phyloP scores from a whole-genome alignment of 1,140 invertebrate species.

The Drosophila kanapiae region DNA sequence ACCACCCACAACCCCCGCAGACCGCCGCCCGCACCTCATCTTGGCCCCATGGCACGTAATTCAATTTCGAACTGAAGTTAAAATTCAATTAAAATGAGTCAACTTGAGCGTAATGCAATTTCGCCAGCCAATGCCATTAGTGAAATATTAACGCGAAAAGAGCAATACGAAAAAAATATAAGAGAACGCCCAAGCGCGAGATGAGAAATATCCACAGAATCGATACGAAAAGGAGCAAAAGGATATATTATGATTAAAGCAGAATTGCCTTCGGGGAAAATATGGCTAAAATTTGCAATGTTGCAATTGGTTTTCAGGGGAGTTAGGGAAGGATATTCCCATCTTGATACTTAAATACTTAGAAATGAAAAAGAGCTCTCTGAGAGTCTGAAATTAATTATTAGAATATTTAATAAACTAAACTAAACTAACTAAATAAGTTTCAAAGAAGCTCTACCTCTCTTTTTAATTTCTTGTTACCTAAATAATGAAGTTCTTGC shows the following conservation, averaged over 20 bases:
- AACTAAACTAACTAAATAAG: too few species aligned
- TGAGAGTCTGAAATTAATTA: not conserved
- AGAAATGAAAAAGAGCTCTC: rapidly evolving
- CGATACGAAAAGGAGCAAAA: constrained; percentile 17
- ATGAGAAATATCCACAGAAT: constrained; percentile 22
- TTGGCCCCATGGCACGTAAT: constrained; percentile 72
- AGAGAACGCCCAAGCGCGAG: constrained; percentile 10
- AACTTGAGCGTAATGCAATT: constrained; percentile 84
- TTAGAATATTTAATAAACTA: not conserved
- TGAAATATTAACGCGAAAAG: constrained; percentile 81
- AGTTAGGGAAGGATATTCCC: not conserved
- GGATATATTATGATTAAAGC: constrained; percentile 36
- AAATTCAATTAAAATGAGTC: constrained; percentile 84
- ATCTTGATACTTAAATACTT: not conserved
- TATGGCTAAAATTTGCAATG: constrained; percentile 1
- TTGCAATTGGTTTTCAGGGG: not conserved
- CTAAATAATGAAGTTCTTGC: not conserved
- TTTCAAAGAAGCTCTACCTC: too few species aligned
- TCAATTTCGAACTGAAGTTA: constrained; percentile 84
- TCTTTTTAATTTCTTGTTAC: too few species aligned
- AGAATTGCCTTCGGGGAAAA: constrained; percentile 1
- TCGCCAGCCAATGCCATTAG: constrained; percentile 80
- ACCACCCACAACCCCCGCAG: not conserved
- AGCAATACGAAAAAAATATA: constrained; percentile 30
- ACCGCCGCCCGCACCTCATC: constrained; percentile 25